Percentiles rank a stretch among this genome's conserved stretches.
Evolutionary conservation across 2,113 vertebrate genomes (phyloP).

Genomic region (Aythya baeri): DNA sequence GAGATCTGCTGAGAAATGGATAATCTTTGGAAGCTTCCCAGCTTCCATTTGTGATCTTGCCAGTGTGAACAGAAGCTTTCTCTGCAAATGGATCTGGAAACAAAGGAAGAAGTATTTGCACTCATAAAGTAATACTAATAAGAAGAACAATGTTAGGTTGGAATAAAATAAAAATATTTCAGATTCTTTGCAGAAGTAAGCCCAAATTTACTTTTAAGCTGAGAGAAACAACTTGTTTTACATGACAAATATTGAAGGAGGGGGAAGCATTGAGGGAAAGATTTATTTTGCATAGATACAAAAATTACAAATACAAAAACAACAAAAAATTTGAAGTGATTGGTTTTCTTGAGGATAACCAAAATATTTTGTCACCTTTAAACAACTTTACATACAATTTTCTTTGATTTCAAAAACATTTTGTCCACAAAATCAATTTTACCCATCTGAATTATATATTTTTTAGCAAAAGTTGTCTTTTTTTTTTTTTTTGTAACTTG

Average conservation of each 20-base stretch:
- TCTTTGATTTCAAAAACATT: not conserved
- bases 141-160: not conserved
- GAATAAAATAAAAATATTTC: not conserved
- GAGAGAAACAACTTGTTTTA: not conserved
- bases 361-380: not conserved
- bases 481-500: not conserved
- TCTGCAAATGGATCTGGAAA: not conserved
- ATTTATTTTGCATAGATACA: not conserved
- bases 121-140: not conserved
- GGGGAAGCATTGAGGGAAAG: rapidly evolving
- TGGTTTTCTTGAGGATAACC: not conserved
- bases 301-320: not conserved
- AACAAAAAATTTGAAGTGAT: not conserved
- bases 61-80: not conserved
- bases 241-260: not conserved
- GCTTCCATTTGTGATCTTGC: not conserved
- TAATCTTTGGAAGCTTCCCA: not conserved
- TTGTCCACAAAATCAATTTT: not conserved
- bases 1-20: not conserved
- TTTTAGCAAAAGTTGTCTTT: not conserved
- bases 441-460: not conserved
- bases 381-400: not conserved
- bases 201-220: not conserved
- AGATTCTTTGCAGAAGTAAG: not conserved
- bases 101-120: not conserved